Evolutionary conservation across 2,113 vertebrate genomes (phyloP).

Genomic region (Urocynchramus pylzowi): DNA sequence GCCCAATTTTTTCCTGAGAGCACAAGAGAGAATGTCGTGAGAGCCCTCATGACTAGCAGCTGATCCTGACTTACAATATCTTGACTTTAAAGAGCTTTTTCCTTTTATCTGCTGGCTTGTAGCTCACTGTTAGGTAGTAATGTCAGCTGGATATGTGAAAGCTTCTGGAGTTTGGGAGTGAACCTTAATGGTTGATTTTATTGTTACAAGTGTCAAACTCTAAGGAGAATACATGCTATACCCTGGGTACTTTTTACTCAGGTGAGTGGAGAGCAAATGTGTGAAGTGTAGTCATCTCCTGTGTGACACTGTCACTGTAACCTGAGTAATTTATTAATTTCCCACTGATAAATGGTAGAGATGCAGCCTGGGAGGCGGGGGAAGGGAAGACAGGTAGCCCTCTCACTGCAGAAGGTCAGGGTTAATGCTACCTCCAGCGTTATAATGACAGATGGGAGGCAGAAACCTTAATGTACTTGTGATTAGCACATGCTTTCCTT

Average conservation of each 20-base stretch:
- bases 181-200: neutral
- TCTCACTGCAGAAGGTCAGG: neutral
- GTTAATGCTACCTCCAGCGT: conserved; percentile 12
- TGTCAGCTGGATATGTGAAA: neutral
- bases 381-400: conserved; percentile 39
- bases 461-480: conserved; percentile 24
- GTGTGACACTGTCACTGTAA: neutral
- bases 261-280: neutral
- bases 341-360: neutral
- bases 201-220: neutral
- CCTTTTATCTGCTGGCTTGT: neutral
- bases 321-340: neutral
- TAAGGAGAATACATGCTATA: neutral
- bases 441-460: conserved; percentile 52
- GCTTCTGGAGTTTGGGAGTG: neutral
- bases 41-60: neutral
- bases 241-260: neutral
- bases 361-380: neutral
- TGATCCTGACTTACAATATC: neutral
- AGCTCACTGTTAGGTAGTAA: neutral
- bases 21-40: neutral
- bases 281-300: neutral
- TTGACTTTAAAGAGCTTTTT: neutral
- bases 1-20: neutral
- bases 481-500: conserved; percentile 44